Conservation (phyloP, 2,113 vertebrate species). For the Telmatochromis brichardi region DNA sequence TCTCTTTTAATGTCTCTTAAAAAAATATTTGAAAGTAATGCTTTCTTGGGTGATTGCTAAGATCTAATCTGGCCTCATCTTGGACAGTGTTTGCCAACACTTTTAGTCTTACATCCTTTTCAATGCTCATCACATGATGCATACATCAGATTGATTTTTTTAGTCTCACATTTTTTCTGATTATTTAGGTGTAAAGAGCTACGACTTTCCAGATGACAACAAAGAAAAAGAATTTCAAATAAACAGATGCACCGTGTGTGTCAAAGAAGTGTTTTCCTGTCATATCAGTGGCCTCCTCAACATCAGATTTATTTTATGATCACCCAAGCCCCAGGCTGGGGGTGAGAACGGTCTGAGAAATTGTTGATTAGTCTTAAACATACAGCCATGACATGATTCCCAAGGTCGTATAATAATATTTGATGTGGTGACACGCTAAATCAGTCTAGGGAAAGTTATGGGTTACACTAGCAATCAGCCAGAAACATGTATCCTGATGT, state of each 20-base stretch:
- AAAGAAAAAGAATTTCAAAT: background rate
- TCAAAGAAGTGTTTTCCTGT: background rate
- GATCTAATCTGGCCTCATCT: background rate
- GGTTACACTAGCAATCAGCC: background rate
- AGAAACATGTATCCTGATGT: background rate
- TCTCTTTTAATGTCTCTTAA: background rate
- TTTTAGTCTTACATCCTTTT: background rate
- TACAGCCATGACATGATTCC: background rate
- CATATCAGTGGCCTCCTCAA: background rate
- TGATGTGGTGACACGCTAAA: background rate
- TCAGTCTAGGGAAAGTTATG: background rate
- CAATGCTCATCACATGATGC: background rate
- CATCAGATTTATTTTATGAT: background rate
- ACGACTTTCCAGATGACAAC: background rate
- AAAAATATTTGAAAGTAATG: background rate
- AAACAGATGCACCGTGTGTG: background rate
- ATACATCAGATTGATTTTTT: background rate
- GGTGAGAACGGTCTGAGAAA: background rate
- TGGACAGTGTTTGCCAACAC: background rate
- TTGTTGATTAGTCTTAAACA: background rate
- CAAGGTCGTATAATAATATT: background rate
- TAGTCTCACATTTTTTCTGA: background rate
- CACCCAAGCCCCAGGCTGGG: background rate
- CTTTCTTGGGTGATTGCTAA: background rate
- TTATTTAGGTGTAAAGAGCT: background rate